A percentile compares a stretch with the other conserved stretches of the same genome.
Conservation (phyloP, 2,113 vertebrate genomes). For the Clarias batrachus region DNA sequence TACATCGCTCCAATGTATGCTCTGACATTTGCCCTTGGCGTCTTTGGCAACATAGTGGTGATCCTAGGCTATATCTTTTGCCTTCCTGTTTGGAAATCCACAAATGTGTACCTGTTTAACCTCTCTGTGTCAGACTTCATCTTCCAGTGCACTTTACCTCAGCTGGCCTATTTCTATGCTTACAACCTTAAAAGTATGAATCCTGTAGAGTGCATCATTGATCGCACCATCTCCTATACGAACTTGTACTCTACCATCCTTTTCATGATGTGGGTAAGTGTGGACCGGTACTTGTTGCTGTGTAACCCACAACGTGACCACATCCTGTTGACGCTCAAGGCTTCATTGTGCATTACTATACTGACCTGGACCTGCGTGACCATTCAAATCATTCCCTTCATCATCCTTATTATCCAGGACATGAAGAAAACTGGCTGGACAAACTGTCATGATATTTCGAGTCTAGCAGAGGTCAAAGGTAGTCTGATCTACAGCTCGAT, state of each 20-base stretch:
- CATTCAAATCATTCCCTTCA: slow-evolving; percentile 75
- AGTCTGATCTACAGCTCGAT: slow-evolving; percentile 78
- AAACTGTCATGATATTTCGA: slow-evolving; percentile 77
- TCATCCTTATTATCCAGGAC: slow-evolving; percentile 62
- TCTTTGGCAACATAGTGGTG: slow-evolving; percentile 34
- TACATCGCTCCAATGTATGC: slow-evolving; percentile 35
- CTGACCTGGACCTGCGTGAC: slow-evolving; percentile 79
- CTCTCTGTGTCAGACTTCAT: slow-evolving; percentile 28
- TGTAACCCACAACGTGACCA: slow-evolving; percentile 64
- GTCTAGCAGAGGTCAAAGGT: not conserved
- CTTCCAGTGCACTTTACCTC: slow-evolving; percentile 27
- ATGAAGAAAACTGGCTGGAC: slow-evolving; percentile 42
- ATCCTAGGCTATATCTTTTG: slow-evolving; percentile 41
- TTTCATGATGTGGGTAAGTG: slow-evolving; percentile 42
- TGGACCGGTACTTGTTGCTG: slow-evolving; percentile 19
- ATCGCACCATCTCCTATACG: slow-evolving; percentile 23
- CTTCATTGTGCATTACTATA: slow-evolving; percentile 62
- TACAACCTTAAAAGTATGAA: not conserved
- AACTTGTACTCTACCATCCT: slow-evolving; percentile 38
- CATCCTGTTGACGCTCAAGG: slow-evolving; percentile 68
- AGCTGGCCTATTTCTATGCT: slow-evolving; percentile 33
- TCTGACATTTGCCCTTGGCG: slow-evolving; percentile 34
- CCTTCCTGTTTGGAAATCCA: slow-evolving; percentile 24
- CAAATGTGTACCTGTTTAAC: slow-evolving; percentile 37
- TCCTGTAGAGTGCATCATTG: not conserved